These are phyloP conservation scores for Leptosomus discolor DNA, from an alignment of 2,113 vertebrate genomes.

Conservation along the genomic window DNA sequence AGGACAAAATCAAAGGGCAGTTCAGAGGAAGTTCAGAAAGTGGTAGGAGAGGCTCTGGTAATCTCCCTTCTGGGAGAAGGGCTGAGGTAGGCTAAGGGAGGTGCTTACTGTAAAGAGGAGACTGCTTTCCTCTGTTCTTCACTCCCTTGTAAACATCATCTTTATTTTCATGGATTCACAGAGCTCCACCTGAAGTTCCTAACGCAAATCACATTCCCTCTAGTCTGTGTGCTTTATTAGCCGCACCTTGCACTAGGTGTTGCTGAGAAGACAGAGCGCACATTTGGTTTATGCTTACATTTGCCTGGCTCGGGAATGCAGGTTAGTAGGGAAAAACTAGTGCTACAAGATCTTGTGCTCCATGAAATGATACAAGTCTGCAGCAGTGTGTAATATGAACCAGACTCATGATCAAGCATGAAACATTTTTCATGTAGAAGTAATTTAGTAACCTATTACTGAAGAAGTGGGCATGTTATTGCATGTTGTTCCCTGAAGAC, in stretches of 20 bases:
- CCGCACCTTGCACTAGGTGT: not conserved
- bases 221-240: not conserved
- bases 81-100: not conserved
- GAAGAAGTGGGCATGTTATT: not conserved
- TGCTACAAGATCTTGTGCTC: not conserved
- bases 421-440: not conserved
- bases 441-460: not conserved
- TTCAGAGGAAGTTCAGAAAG: not conserved
- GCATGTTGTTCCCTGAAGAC: not conserved
- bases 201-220: not conserved
- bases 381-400: not conserved
- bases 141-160: accelerated
- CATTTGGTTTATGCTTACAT: not conserved
- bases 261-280: not conserved
- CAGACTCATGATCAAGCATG: not conserved
- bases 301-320: not conserved
- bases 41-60: not conserved
- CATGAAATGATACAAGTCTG: not conserved
- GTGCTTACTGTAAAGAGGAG: not conserved
- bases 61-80: not conserved
- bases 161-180: not conserved
- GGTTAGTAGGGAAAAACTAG: not conserved
- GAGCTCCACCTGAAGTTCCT: not conserved
- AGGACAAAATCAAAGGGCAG: not conserved
- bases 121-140: not conserved